Evolutionary conservation across 2,888 invertebrate species (phyloP).

Genomic region (Sympetrum striolatum): DNA sequence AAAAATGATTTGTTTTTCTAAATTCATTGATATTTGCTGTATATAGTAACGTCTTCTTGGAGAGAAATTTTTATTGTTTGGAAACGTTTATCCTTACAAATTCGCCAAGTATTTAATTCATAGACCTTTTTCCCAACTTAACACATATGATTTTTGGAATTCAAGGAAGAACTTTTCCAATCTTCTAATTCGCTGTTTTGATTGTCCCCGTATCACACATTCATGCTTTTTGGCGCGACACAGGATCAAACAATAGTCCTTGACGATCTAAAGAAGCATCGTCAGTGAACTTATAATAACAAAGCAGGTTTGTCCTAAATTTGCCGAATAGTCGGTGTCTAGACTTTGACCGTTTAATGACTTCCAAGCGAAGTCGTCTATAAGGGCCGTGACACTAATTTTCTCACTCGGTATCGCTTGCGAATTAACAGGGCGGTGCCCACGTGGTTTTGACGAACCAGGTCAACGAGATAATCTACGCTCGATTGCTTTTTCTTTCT

Average conservation of each 20-base stretch:
- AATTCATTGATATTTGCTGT: no score
- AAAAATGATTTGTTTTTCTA: no score
- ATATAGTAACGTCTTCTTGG: no score
- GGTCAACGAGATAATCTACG: conserved; percentile 1
- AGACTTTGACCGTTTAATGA: background rate
- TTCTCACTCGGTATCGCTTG: background rate
- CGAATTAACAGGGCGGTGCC: background rate
- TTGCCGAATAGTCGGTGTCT: background rate
- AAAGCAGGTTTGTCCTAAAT: background rate
- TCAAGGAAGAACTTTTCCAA: no score
- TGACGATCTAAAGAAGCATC: background rate
- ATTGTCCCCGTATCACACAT: no score
- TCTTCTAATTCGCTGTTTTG: no score
- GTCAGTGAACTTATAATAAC: background rate
- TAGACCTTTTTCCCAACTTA: no score
- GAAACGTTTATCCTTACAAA: no score
- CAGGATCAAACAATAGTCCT: background rate
- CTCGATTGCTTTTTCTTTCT: background rate
- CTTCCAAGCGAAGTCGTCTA: background rate
- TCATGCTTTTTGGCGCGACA: no score
- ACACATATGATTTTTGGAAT: no score
- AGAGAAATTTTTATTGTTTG: no score
- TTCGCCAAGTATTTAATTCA: no score
- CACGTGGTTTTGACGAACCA: background rate
- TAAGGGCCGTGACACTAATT: background rate